phyloP scores from a whole-genome alignment of 2,113 vertebrate species.

The Larimichthys crocea region DNA sequence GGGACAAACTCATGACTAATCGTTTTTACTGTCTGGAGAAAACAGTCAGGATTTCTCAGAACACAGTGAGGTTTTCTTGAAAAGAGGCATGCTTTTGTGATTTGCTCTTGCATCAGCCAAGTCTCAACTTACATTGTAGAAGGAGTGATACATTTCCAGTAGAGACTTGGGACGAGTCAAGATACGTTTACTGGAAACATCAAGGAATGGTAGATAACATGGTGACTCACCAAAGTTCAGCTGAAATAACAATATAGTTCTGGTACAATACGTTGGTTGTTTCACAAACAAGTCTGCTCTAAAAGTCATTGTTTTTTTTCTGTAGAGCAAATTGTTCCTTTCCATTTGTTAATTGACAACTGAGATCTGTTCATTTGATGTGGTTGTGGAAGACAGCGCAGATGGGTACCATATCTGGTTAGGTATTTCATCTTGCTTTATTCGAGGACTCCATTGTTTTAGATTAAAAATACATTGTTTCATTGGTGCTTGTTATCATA shows the following conservation, averaged over 20 bases:
- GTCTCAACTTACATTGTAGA: constrained; percentile 48
- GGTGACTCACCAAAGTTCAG: constrained; percentile 61
- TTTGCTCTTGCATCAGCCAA: constrained; percentile 52
- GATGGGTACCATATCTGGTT: not conserved
- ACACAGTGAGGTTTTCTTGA: constrained; percentile 13
- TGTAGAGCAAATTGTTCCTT: not conserved
- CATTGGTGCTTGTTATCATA: not conserved
- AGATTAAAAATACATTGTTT: not conserved
- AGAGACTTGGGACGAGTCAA: constrained; percentile 32
- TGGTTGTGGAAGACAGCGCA: not conserved
- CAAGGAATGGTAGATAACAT: constrained; percentile 32
- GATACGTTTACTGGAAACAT: constrained; percentile 68
- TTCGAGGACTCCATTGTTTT: not conserved
- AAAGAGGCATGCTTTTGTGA: constrained; percentile 50
- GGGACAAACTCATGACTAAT: constrained; percentile 49
- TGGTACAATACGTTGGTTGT: not conserved
- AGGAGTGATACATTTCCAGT: constrained; percentile 67
- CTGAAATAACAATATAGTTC: constrained; percentile 17
- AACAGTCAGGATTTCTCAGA: constrained; percentile 18
- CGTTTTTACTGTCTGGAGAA: constrained; percentile 31
- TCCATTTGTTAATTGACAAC: not conserved
- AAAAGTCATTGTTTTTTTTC: not conserved
- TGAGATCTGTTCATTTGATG: not conserved
- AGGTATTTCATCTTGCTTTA: too few relatives aligned
- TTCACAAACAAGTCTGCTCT: constrained; percentile 1